Evolutionary conservation across 92 coral and sea anemone genomes (phyloP), one percentile per base, ranked within the genome.

Genomic region (Porites cylindrica): DNA sequence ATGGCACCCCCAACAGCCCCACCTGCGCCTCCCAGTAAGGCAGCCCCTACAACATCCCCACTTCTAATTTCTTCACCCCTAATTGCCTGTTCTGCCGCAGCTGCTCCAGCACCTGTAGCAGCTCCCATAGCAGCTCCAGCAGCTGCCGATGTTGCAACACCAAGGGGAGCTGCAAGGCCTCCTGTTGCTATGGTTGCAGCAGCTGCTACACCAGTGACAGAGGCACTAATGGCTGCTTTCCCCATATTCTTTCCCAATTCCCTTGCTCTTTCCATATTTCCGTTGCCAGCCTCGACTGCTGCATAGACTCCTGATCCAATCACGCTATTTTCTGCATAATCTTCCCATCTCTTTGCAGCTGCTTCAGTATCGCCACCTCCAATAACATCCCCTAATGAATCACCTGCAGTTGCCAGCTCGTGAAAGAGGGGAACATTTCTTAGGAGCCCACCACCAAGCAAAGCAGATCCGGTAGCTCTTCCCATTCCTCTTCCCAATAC

Each of bases 401-500:
- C 83, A 1, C 83, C 83, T 29, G 70, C 56, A 38, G 62, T 69
- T 2, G 83, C 83, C n/a, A 79, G 10, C 72, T 79, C 83, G 18
- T 60, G 64, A 60, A 21, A 60, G 18, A 6, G 16, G 18, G 64
- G 64, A 14, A 60, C 64, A 60, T 60, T 14, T 60, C 64, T 6
- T 17, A 80, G 19, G 56, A 81, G 21, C 9, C 80, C 80, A 52
- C 85, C 85, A 6, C 76, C 56, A 24, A 68, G 80, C 10, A 68
- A 0, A 1, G 80, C 80, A 47, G 69, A n/a, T 1, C 85, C 80
- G 6, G 80, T 81, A 20, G 85, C 85, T 13, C 85, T 79, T 1
- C 85, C 85, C 85, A 81, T 81, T 2, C 85, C 85, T 68, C 68
- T 68, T 24, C 69, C 7, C 23, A 66, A 81, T 80, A 66, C 85